phyloP scores from a whole-genome alignment of 1,140 invertebrate species.

The Cecropterus lyciades region DNA sequence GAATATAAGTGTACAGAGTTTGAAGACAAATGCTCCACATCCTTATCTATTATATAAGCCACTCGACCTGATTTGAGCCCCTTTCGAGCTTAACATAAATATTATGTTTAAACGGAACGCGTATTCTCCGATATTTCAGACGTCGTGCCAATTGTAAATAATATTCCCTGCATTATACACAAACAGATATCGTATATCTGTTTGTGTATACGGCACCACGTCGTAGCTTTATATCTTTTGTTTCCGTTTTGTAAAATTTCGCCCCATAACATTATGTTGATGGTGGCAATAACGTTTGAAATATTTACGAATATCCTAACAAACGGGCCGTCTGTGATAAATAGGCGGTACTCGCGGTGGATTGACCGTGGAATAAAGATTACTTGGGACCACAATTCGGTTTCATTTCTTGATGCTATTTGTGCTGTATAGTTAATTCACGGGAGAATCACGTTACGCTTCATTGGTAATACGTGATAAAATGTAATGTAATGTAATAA shows the following conservation, averaged over 20 bases:
- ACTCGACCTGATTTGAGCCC: neutral
- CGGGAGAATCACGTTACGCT: too few relatives aligned
- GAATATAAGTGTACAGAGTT: too few relatives aligned
- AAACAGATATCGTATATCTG: too few relatives aligned
- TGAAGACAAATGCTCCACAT: too few relatives aligned
- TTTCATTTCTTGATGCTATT: conserved; percentile 57
- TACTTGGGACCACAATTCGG: conserved; percentile 44
- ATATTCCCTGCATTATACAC: conserved; percentile 67
- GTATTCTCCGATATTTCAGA: conserved; percentile 23
- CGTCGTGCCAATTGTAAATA: conserved; percentile 55
- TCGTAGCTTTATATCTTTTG: conserved; percentile 72
- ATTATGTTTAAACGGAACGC: neutral
- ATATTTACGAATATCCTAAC: conserved; percentile 82
- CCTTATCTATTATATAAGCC: too few relatives aligned
- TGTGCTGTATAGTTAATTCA: neutral
- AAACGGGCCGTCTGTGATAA: conserved; percentile 73
- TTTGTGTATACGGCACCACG: conserved; percentile 55
- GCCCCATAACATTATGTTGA: conserved; percentile 83
- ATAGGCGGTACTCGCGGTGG: conserved; percentile 64
- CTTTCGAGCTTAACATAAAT: neutral
- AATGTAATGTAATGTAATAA: too few relatives aligned
- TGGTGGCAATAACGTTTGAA: conserved; percentile 78
- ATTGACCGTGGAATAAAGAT: conserved; percentile 75
- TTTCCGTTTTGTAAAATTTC: conserved; percentile 82
- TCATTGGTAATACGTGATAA: too few relatives aligned